phyloP scores from a whole-genome alignment of 1,140 invertebrate genomes.

The Aphaenogaster floridana region DNA sequence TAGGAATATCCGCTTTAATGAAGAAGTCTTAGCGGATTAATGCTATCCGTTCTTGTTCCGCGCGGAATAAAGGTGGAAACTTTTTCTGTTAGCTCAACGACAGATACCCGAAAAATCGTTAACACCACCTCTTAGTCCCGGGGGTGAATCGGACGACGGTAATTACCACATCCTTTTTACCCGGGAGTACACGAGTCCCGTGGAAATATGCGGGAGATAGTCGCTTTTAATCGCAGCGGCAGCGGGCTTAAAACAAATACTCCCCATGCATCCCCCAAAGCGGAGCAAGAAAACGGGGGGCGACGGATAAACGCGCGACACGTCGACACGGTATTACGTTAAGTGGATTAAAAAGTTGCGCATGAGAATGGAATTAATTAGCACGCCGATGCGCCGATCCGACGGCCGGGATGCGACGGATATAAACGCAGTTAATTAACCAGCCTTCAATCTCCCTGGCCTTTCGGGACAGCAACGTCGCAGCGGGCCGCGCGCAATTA shows the following conservation, averaged over 20 bases:
- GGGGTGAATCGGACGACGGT: not conserved
- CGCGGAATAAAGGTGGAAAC: not conserved
- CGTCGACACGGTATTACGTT: conserved; percentile 41
- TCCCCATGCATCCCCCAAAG: not conserved
- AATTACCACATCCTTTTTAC: not conserved
- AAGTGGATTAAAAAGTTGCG: conserved; percentile 62
- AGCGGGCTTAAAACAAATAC: conserved; percentile 38
- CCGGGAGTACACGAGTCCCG: not conserved
- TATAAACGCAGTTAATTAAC: conserved; percentile 52
- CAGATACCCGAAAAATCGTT: not conserved
- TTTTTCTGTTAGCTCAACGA: not conserved
- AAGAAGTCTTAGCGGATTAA: conserved; percentile 31
- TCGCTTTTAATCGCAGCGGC: conserved; percentile 19
- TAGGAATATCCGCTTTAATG: conserved; percentile 3
- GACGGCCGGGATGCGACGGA: not conserved
- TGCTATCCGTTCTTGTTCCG: not conserved
- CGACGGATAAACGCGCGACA: not conserved
- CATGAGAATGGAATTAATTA: conserved; percentile 62
- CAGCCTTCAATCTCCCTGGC: not conserved
- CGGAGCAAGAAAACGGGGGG: conserved; percentile 26
- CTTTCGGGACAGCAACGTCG: not conserved
- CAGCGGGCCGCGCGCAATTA: conserved; percentile 18
- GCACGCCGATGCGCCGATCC: not conserved
- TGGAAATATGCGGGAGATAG: conserved; percentile 22
- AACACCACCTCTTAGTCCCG: not conserved